Percentiles rank a stretch among this genome's conserved stretches.
phyloP scores from a whole-genome alignment of 1,140 invertebrate genomes.

The Pteromalus puparum region DNA sequence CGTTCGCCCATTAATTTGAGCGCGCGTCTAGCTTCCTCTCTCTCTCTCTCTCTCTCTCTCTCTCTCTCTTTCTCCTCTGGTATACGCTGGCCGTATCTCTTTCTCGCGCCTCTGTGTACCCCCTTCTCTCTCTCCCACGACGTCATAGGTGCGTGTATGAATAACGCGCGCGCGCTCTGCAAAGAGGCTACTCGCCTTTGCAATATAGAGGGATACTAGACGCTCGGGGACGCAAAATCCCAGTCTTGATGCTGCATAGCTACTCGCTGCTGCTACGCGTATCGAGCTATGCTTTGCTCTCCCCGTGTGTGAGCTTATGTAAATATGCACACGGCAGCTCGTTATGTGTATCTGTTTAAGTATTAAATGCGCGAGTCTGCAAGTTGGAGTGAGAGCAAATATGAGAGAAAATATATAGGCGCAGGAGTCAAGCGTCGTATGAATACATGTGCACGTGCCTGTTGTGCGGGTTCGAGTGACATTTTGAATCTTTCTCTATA shows the following conservation, averaged over 20 bases:
- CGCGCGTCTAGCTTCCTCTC: slow-evolving; percentile 22
- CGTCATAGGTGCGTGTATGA: slow-evolving; percentile 15
- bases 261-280: no score
- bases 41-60: slow-evolving; percentile 30
- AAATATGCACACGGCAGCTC: no score
- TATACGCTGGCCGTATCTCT: background rate
- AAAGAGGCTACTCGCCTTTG: background rate
- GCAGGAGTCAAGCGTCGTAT: no score
- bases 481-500: no score
- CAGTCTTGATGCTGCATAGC: background rate
- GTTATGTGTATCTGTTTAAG: no score
- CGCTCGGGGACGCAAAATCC: background rate
- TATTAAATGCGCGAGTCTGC: no score
- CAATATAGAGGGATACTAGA: background rate
- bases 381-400: no score
- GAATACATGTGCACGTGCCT: no score
- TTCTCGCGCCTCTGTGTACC: background rate
- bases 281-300: no score
- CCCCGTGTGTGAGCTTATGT: no score
- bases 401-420: no score
- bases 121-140: background rate
- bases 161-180: background rate
- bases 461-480: no score
- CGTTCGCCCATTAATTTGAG: slow-evolving; percentile 63
- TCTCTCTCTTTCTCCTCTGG: slow-evolving; percentile 21